Conservation (phyloP, 1,140 invertebrate genomes). For the Bicyclus anynana region DNA sequence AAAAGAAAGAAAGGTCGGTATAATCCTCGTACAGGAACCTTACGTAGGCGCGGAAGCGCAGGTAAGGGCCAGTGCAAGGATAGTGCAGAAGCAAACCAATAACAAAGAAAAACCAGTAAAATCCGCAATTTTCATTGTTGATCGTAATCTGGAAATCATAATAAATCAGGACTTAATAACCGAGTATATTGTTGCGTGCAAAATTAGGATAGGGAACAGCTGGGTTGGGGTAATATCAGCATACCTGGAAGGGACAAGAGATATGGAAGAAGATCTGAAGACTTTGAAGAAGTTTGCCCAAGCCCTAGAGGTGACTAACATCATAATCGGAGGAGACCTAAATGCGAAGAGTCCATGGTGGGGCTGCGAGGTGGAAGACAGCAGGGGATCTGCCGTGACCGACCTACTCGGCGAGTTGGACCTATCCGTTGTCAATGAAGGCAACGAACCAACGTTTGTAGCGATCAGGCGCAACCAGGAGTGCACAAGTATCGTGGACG, state of each 20-base stretch:
- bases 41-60: neutral
- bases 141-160: neutral
- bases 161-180: neutral
- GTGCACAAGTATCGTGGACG: neutral
- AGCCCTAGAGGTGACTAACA: neutral
- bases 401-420: neutral
- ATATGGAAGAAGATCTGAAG: neutral
- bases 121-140: constrained; percentile 6
- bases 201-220: neutral
- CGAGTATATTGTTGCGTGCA: neutral
- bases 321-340: neutral
- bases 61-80: neutral
- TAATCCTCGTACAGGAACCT: neutral
- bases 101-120: neutral
- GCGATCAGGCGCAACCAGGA: neutral
- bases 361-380: neutral
- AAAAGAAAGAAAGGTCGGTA: too few species aligned
- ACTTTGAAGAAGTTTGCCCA: neutral
- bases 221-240: neutral
- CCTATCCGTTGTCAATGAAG: neutral
- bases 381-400: neutral
- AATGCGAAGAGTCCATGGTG: constrained; percentile 1
- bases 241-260: neutral
- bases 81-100: neutral
- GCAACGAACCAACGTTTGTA: neutral